phyloP scores from a whole-genome alignment of 2,797 vertebrate species.

The Allobates femoralis region DNA sequence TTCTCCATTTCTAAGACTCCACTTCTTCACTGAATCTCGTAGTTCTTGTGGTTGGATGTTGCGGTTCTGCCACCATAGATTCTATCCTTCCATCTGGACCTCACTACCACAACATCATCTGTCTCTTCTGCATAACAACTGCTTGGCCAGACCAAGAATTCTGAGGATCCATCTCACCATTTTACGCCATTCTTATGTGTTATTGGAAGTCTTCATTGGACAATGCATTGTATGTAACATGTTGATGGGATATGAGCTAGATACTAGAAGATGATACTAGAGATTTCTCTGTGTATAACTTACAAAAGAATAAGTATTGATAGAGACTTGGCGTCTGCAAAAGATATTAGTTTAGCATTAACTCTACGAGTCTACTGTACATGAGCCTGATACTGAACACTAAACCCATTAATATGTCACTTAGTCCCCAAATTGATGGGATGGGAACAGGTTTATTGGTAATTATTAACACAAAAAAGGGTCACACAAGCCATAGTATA shows the following conservation, averaged over 20 bases:
- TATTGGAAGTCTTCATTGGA: too few relatives aligned
- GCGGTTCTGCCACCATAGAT: too few relatives aligned
- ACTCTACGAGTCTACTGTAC: neutral
- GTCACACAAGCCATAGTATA: neutral
- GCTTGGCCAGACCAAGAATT: too few relatives aligned
- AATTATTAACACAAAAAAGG: neutral
- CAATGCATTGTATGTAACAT: neutral
- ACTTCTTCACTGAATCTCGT: too few relatives aligned
- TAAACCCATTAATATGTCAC: slow-evolving; percentile 21
- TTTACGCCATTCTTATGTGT: too few relatives aligned
- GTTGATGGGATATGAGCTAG: neutral
- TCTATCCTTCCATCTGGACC: too few relatives aligned
- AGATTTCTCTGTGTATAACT: neutral
- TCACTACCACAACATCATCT: too few relatives aligned
- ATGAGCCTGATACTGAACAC: neutral
- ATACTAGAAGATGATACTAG: neutral
- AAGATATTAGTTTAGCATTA: slow-evolving; percentile 1
- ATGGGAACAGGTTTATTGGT: neutral
- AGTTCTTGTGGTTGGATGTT: too few relatives aligned
- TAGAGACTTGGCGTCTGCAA: neutral
- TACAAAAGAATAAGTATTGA: neutral
- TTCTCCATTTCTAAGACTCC: too few relatives aligned
- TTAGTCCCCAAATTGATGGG: neutral
- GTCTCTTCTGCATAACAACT: too few relatives aligned
- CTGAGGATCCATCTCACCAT: too few relatives aligned